Conservation (phyloP, 2,113 vertebrate genomes). For the Notothenia coriiceps region DNA sequence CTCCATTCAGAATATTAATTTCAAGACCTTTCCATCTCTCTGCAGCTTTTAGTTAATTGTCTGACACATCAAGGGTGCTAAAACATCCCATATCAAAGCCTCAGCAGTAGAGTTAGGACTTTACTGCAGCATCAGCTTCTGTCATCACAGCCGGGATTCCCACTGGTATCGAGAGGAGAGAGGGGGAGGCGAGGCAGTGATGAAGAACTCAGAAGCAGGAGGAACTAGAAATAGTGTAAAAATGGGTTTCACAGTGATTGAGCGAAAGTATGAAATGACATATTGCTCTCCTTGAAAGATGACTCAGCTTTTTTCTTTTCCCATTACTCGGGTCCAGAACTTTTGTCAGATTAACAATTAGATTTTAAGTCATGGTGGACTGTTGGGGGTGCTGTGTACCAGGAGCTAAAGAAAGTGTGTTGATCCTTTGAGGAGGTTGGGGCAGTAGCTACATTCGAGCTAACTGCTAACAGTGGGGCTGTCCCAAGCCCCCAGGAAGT, state of each 20-base stretch:
- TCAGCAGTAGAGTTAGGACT: constrained; percentile 28
- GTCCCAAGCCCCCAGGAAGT: too few species aligned
- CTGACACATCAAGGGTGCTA: constrained; percentile 35
- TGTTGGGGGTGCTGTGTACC: too few species aligned
- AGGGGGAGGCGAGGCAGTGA: background rate
- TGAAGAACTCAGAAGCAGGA: constrained; percentile 18
- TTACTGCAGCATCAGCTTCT: constrained; percentile 66
- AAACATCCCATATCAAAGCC: constrained; percentile 40
- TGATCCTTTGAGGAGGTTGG: too few species aligned
- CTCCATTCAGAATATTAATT: background rate
- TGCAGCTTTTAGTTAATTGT: constrained; percentile 41
- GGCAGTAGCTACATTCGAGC: too few species aligned
- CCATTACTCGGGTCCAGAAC: background rate
- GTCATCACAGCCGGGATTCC: constrained; percentile 75
- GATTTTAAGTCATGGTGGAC: background rate
- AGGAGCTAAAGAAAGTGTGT: too few species aligned
- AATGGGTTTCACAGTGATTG: background rate
- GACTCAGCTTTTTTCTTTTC: constrained; percentile 16
- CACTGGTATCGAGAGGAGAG: constrained; percentile 49
- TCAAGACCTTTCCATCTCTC: constrained; percentile 5
- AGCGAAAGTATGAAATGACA: background rate
- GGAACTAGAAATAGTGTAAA: constrained; percentile 15
- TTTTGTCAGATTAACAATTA: constrained; percentile 1
- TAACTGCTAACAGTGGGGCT: too few species aligned
- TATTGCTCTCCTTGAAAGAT: constrained; percentile 13